phyloP scores from a whole-genome alignment of 53 echinoderm and acorn worm genomes.

The Zoroaster sp. region DNA sequence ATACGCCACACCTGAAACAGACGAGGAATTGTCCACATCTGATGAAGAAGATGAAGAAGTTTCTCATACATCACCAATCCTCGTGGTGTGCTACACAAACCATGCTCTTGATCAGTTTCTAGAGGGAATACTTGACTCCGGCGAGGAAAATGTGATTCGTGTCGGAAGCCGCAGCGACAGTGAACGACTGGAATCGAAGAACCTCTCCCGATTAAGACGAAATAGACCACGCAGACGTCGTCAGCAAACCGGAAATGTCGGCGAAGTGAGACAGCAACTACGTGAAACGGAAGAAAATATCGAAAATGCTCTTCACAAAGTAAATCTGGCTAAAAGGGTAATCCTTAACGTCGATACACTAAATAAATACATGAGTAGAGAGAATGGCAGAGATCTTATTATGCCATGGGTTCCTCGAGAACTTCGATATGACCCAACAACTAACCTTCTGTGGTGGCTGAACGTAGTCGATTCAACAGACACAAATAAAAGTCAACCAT shows the following conservation, averaged over 20 bases:
- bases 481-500: not conserved
- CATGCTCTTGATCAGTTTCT: conserved; percentile 97
- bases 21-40: not conserved
- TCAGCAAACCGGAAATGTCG: not conserved
- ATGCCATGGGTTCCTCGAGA: not conserved
- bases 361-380: not conserved
- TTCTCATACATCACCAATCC: conserved; percentile 46
- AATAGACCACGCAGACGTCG: not conserved
- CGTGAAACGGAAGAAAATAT: conserved; percentile 21
- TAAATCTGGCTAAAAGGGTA: not conserved
- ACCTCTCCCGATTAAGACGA: conserved; percentile 32
- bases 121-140: conserved; percentile 71
- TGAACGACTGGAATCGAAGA: conserved; percentile 59
- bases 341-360: not conserved
- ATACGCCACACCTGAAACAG: not conserved
- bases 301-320: not conserved
- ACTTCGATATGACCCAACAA: not conserved
- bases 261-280: not conserved
- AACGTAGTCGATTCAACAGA: not conserved
- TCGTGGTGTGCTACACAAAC: conserved; percentile 94
- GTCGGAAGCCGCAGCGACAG: conserved; percentile 80
- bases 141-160: conserved; percentile 61
- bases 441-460: not conserved
- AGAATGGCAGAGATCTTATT: not conserved
- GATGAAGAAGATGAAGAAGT: not conserved